phyloP scores from a whole-genome alignment of 2,113 vertebrate species.

The Bujurquina vittata region DNA sequence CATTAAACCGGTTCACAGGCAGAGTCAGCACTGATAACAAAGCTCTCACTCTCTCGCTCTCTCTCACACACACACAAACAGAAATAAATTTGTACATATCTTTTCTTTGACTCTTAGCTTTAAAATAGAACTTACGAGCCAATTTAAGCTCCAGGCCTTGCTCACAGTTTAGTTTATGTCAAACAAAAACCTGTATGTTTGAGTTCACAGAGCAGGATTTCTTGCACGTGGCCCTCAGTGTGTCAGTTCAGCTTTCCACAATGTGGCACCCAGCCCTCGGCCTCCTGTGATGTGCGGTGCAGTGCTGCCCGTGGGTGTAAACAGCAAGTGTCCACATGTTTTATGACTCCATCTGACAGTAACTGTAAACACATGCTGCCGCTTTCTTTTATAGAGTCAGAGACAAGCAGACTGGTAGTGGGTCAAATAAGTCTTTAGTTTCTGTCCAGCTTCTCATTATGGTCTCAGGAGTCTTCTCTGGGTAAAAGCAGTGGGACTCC shows the following conservation, averaged over 20 bases:
- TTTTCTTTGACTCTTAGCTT: background rate
- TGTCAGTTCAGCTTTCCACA: background rate
- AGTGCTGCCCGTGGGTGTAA: background rate
- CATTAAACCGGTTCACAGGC: slow-evolving; percentile 19
- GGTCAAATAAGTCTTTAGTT: background rate
- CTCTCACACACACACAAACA: background rate
- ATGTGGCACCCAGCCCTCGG: slow-evolving; percentile 11
- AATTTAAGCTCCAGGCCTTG: background rate
- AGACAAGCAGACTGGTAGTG: background rate
- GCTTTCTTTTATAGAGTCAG: background rate
- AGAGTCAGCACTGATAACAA: slow-evolving; percentile 5
- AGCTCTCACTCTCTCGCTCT: background rate
- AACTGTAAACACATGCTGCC: slow-evolving; percentile 30
- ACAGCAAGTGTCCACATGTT: slow-evolving; percentile 46
- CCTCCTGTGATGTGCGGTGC: slow-evolving; percentile 5
- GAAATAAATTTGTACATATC: background rate
- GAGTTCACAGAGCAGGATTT: no score
- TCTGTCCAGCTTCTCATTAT: background rate
- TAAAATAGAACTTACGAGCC: fast-evolving
- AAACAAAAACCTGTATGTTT: background rate
- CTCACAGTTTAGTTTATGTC: background rate
- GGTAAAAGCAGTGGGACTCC: background rate
- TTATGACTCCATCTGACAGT: slow-evolving; percentile 33
- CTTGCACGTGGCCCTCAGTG: background rate
- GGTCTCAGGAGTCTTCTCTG: background rate